Evolutionary conservation across 2,113 vertebrate species (phyloP).

Genomic region (Pandion haliaetus): DNA sequence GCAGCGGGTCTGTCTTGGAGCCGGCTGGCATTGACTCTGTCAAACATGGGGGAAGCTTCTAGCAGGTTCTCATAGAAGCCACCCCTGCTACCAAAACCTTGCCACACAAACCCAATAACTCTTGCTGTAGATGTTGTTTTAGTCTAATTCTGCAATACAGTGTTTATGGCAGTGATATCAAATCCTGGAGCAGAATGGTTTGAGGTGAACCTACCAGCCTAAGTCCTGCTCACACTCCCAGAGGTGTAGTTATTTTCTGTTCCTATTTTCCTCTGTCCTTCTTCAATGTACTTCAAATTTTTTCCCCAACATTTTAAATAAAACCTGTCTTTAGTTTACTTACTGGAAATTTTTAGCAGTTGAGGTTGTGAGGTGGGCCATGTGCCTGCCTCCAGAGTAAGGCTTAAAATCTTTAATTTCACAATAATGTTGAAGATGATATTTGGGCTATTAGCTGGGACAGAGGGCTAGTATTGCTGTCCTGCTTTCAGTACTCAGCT

Average conservation of each 20-base stretch:
- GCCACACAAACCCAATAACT: background rate
- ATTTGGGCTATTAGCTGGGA: background rate
- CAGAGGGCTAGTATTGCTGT: accelerated
- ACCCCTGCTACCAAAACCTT: background rate
- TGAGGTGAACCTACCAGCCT: background rate
- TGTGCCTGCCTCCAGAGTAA: background rate
- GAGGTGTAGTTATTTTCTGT: background rate
- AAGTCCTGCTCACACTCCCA: background rate
- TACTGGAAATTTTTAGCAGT: background rate
- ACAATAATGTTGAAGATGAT: background rate
- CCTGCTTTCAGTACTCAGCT: background rate
- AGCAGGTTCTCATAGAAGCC: too few relatives aligned
- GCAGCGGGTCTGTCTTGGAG: too few relatives aligned
- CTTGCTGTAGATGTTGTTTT: background rate
- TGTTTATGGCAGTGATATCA: background rate
- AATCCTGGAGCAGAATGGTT: accelerated
- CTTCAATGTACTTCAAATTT: background rate
- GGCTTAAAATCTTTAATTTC: background rate
- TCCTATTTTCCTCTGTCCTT: background rate
- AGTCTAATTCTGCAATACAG: accelerated
- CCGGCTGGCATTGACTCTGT: too few relatives aligned
- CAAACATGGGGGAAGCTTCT: too few relatives aligned
- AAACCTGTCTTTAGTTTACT: background rate
- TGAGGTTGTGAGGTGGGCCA: background rate
- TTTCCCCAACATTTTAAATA: background rate